phyloP scores from a whole-genome alignment of 2,113 vertebrate species.

The Nesoenas mayeri region DNA sequence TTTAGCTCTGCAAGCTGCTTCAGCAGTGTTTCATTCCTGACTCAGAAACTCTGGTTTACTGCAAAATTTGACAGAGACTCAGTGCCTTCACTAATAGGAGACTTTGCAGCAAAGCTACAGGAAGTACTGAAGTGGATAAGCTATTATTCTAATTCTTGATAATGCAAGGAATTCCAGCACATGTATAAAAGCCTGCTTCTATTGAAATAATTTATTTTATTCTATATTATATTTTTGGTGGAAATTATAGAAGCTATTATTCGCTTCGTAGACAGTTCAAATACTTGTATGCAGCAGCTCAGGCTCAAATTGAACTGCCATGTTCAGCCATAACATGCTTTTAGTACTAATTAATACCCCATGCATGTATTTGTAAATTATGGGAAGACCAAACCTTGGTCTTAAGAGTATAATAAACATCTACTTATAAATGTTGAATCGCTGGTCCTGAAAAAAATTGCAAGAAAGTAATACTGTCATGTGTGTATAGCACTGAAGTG shows the following conservation, averaged over 20 bases:
- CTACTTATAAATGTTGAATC: neutral
- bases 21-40: neutral
- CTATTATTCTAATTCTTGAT: neutral
- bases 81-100: neutral
- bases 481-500: neutral
- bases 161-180: neutral
- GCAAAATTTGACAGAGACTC: neutral
- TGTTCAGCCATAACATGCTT: neutral
- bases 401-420: neutral
- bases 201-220: neutral
- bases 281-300: neutral
- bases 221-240: neutral
- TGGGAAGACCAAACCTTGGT: neutral
- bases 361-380: neutral
- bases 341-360: neutral
- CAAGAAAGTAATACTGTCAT: neutral
- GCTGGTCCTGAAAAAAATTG: neutral
- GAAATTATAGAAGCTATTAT: neutral
- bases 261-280: neutral
- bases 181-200: neutral
- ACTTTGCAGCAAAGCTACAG: neutral
- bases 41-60: neutral
- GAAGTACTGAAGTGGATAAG: neutral
- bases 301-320: neutral
- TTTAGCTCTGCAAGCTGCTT: neutral